A percentile compares a stretch with the other conserved stretches of the same genome.
These are phyloP conservation scores for Diplazon laetatorius DNA, from an alignment of 2,888 invertebrate genomes.

Conservation along the genomic window DNA sequence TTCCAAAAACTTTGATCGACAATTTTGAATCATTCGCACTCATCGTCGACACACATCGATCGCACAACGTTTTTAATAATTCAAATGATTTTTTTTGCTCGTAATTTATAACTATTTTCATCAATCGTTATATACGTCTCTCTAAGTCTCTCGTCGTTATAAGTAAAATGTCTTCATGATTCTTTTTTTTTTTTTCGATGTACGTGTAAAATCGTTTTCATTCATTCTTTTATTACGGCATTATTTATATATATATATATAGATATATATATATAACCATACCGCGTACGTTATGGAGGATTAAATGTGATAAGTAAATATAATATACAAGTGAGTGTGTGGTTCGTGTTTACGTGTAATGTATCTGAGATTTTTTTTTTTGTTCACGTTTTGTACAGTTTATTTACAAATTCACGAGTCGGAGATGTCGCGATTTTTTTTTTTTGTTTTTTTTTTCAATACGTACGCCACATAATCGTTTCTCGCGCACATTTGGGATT, in stretches of 20 bases:
- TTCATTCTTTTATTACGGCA: slow-evolving; percentile 65
- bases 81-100: slow-evolving; percentile 61
- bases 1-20: slow-evolving; percentile 28
- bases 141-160: slow-evolving; percentile 55
- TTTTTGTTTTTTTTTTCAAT: slow-evolving; percentile 39
- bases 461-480: slow-evolving; percentile 58
- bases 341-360: slow-evolving; percentile 65
- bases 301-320: slow-evolving; percentile 80
- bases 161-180: slow-evolving; percentile 48
- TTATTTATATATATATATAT: too few relatives aligned
- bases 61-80: slow-evolving; percentile 47
- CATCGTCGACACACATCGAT: slow-evolving; percentile 29
- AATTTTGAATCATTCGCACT: slow-evolving; percentile 10
- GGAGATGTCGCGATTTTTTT: slow-evolving; percentile 38
- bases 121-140: slow-evolving; percentile 48
- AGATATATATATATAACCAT: slow-evolving; percentile 62
- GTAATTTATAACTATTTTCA: slow-evolving; percentile 18
- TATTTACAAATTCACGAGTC: slow-evolving; percentile 64
- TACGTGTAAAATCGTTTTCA: slow-evolving; percentile 48
- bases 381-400: slow-evolving; percentile 58
- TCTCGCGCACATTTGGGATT: slow-evolving; percentile 61
- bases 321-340: slow-evolving; percentile 77
- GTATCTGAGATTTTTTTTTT: slow-evolving; percentile 61
- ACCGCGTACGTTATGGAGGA: slow-evolving; percentile 77
- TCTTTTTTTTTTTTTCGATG: slow-evolving; percentile 53